Percentiles rank a stretch among this genome's conserved stretches.
Conservation (phyloP, 2,797 vertebrate species). For the Notolepis coatsorum region DNA sequence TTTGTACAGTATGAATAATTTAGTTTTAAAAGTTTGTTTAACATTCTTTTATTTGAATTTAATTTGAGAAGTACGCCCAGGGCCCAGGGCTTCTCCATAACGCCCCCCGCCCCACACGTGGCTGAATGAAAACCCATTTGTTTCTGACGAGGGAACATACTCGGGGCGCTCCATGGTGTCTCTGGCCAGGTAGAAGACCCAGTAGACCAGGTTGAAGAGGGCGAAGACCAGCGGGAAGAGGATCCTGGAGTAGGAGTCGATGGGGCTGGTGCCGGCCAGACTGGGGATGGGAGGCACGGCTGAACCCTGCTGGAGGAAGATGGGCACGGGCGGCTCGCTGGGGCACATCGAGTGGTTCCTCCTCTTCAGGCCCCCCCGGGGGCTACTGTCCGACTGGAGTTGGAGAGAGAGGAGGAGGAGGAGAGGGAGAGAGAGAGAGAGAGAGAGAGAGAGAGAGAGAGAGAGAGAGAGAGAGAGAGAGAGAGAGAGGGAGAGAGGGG, state of each 20-base stretch:
- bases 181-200: conserved; percentile 92
- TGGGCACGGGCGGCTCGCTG: conserved; percentile 71
- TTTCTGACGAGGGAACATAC: too few relatives aligned
- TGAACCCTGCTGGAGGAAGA: conserved; percentile 79
- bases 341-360: conserved; percentile 84
- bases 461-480: too few relatives aligned
- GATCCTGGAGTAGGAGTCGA: conserved; percentile 90
- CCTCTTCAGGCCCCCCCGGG: conserved; percentile 82
- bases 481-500: too few relatives aligned
- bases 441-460: too few relatives aligned
- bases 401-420: not conserved
- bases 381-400: conserved; percentile 74
- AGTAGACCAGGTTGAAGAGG: conserved; percentile 93
- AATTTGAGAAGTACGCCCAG: too few relatives aligned
- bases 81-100: too few relatives aligned
- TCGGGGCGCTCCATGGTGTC: conserved; percentile 94
- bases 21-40: too few relatives aligned
- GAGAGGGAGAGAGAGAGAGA: not conserved
- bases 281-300: conserved; percentile 73
- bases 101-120: too few relatives aligned
- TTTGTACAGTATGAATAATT: too few relatives aligned
- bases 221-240: conserved; percentile 93
- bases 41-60: too few relatives aligned
- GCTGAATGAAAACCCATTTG: too few relatives aligned
- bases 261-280: conserved; percentile 90